A percentile compares a stretch with the other conserved stretches of the same genome.
Conservation (phyloP, 2,113 vertebrate species). For the Puffinus mauretanicus region DNA sequence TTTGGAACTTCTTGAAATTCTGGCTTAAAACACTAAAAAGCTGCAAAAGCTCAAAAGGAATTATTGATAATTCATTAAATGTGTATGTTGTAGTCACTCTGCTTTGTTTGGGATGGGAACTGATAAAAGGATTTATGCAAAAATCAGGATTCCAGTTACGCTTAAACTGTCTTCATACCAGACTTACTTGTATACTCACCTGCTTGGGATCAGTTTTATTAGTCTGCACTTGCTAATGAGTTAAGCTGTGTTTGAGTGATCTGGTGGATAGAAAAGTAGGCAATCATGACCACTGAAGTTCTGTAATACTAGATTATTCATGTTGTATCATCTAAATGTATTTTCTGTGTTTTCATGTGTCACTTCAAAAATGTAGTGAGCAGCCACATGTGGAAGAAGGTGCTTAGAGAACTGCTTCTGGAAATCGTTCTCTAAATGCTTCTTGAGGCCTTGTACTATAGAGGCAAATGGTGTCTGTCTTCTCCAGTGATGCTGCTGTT, state of each 20-base stretch:
- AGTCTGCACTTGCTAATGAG: background rate
- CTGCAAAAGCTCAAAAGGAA: background rate
- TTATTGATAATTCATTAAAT: background rate
- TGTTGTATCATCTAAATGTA: background rate
- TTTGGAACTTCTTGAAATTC: background rate
- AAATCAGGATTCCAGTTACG: background rate
- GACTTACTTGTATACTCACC: background rate
- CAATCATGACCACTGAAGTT: background rate
- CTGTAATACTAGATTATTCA: fast-evolving
- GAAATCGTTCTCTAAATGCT: background rate
- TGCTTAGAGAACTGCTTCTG: background rate
- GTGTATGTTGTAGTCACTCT: background rate
- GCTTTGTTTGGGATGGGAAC: background rate
- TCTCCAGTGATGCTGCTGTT: background rate
- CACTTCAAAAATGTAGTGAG: background rate
- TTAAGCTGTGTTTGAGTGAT: background rate
- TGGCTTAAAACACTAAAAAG: background rate
- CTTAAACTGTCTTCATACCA: background rate
- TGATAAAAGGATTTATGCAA: background rate
- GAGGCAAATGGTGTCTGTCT: background rate
- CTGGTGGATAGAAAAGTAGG: background rate
- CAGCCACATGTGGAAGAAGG: background rate
- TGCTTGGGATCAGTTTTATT: background rate
- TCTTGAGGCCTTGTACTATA: background rate
- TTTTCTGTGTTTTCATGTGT: background rate